Percentiles rank a stretch among this genome's conserved stretches.
Evolutionary conservation across 2,888 invertebrate genomes (phyloP).

Genomic region (Bombylius major): DNA sequence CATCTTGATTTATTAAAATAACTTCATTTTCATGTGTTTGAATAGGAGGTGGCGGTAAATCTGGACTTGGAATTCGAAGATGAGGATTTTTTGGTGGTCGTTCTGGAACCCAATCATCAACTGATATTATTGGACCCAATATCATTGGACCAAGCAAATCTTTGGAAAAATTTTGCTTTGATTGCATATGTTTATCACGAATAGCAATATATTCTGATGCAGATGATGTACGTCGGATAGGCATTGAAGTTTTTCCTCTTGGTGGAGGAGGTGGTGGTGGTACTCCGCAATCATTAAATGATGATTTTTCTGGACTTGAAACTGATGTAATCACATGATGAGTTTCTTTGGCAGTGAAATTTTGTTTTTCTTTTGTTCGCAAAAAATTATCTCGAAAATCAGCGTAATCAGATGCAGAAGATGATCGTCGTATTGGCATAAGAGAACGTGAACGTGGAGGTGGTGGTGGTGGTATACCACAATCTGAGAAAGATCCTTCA

Average conservation of each 20-base stretch:
- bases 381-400: slow-evolving; percentile 32
- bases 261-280: slow-evolving; percentile 38
- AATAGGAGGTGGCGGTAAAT: slow-evolving; percentile 34
- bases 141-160: slow-evolving; percentile 49
- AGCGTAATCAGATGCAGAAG: slow-evolving; percentile 57
- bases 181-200: slow-evolving; percentile 28
- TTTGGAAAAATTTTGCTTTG: slow-evolving; percentile 14
- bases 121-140: slow-evolving; percentile 47
- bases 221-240: slow-evolving; percentile 45
- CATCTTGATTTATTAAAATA: slow-evolving; percentile 24
- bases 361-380: slow-evolving; percentile 13
- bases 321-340: slow-evolving; percentile 14
- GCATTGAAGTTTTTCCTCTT: slow-evolving; percentile 22
- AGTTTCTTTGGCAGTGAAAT: slow-evolving; percentile 20
- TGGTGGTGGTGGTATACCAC: slow-evolving; percentile 27
- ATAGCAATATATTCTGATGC: slow-evolving; percentile 50
- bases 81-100: slow-evolving; percentile 66
- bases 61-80: slow-evolving; percentile 39
- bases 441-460: slow-evolving; percentile 32
- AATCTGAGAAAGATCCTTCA: slow-evolving; percentile 7
- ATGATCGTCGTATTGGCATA: slow-evolving; percentile 41
- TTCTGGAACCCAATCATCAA: slow-evolving; percentile 59
- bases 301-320: slow-evolving; percentile 30
- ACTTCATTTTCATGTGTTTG: slow-evolving; percentile 24
- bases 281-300: slow-evolving; percentile 35